Evolutionary conservation across 2,797 vertebrate species (phyloP), one percentile per base, ranked within the genome.

Genomic region (Falco naumanni): DNA sequence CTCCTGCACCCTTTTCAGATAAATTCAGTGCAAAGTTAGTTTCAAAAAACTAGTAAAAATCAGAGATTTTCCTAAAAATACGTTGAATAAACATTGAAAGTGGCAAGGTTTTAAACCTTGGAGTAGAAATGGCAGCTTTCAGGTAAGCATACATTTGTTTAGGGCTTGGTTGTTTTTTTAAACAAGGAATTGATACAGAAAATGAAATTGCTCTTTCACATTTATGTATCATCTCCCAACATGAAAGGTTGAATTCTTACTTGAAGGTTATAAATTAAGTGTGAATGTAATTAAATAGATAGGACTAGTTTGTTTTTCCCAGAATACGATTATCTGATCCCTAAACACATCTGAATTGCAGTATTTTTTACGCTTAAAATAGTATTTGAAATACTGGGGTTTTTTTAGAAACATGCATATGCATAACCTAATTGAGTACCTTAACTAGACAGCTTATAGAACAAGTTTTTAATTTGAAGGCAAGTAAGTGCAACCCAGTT

Each of bases 141-240:
- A 28, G 7, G 16, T 66, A 33, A 78, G 15, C 8, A 7, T 3
- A 5, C 7, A 2, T 64, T 57, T 1, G 51, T 68, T 43, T 63
- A 43, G 3, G 1, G 16, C 1, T 74, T 50, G 2, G 10, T 29
- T 0, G 0, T 0, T 13, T 71, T 43, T 66, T 47, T 19, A 21
- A 50, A 19, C n/a, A 28, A 57, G 10, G 11, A 43, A 21, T 53
- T 77, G 26, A 37, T 65, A 22, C 48, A 47, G 57, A 78, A 77
- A 75, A 33, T 75, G 2, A 43, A 24, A 0, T 64, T 50, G 7
- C 37, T 71, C 1, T 76, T 82, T 43, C 14, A 7, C n/a, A 12
- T 13, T 43, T 75, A 11, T 16, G 1, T 71, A 14, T 33, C 7
- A 9, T 82, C 18, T 69, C 6, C 19, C 16, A 39, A 1, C 72